phyloP scores from a whole-genome alignment of 2,113 vertebrate genomes.

The Dipodomys stephensi region DNA sequence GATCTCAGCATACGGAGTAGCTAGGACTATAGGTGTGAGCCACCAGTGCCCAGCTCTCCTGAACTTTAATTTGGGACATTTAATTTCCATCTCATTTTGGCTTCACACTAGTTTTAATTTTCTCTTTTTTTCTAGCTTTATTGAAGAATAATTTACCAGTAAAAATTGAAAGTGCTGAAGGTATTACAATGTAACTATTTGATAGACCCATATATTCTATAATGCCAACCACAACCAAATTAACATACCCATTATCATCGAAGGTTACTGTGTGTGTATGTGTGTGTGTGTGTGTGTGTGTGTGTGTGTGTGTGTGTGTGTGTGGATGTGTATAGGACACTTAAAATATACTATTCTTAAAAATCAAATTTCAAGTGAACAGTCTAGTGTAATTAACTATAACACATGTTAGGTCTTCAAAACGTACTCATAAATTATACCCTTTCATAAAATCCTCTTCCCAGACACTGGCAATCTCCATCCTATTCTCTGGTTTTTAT shows the following conservation, averaged over 20 bases:
- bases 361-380: neutral
- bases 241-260: too few species aligned
- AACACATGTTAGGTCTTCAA: neutral
- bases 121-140: neutral
- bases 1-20: too few species aligned
- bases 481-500: too few species aligned
- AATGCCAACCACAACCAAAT: neutral
- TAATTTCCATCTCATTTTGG: constrained; percentile 15
- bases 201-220: neutral
- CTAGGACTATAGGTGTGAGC: too few species aligned
- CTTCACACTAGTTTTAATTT: neutral
- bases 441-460: neutral
- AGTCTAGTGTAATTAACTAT: neutral
- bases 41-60: neutral
- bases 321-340: neutral
- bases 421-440: neutral
- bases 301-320: neutral
- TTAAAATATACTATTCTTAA: neutral
- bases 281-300: neutral
- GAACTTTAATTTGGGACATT: neutral
- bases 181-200: neutral
- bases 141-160: neutral
- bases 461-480: too few species aligned
- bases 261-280: neutral
- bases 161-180: neutral